phyloP scores from a whole-genome alignment of 2,113 vertebrate species.

The Pimephales promelas region DNA sequence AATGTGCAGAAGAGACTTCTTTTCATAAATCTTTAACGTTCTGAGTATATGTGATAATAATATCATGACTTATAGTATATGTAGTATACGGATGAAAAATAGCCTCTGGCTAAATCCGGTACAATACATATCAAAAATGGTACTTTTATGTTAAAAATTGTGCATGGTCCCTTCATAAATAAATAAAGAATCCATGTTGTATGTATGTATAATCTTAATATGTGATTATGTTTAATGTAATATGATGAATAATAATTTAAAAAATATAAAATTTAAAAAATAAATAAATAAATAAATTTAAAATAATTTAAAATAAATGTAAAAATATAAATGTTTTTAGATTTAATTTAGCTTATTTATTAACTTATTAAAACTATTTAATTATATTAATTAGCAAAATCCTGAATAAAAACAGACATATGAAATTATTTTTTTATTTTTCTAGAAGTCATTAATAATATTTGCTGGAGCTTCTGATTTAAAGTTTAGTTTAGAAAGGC shows the following conservation, averaged over 20 bases:
- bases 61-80: neutral
- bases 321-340: too few species aligned
- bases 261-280: too few species aligned
- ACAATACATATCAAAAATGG: too few species aligned
- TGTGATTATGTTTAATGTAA: neutral
- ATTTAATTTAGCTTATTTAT: neutral
- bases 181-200: too few species aligned
- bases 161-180: too few species aligned
- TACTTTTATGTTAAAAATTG: too few species aligned
- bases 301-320: too few species aligned
- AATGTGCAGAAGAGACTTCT: neutral
- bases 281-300: too few species aligned
- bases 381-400: neutral
- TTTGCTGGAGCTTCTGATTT: neutral
- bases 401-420: neutral
- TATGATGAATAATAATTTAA: neutral
- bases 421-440: neutral
- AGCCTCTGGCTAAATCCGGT: too few species aligned
- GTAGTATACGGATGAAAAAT: too few species aligned
- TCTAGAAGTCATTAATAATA: neutral
- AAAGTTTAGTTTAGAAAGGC: neutral
- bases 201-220: neutral
- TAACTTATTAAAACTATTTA: too few species aligned
- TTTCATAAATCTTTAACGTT: neutral
- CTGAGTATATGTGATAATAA: neutral